Evolutionary conservation across 2,797 vertebrate genomes (phyloP), one percentile per base, ranked within the genome.

Genomic region (Limnodromus scolopaceus): DNA sequence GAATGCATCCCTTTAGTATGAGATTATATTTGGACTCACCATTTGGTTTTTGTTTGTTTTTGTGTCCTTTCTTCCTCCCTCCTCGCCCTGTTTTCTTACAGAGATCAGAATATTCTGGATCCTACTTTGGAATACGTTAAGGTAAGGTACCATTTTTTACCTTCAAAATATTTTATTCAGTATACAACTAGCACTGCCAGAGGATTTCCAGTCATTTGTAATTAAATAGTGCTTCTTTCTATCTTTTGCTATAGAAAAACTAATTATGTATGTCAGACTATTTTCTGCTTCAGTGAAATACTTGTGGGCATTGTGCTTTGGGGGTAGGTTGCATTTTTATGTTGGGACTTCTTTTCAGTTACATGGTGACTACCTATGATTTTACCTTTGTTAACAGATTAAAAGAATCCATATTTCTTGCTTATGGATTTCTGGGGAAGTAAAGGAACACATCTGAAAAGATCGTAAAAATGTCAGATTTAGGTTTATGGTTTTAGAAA

Each of bases 101-200:
- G 99, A 97, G 98, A 98, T 87, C 95, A 97, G 58, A 97, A 96
- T 95, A 87, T 97, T 88, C 95, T 97, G 96, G 98, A 99, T 84
- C 93, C 98, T 85, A 54, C 98, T 10, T 87, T 98, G 97, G 99
- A 99, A 76, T 99, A 99, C 66, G 99, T 99, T 85, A 99, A 99
- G 99, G 99, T 99, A 99, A 97, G 98, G 78, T 72, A 41, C 38
- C 19, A 27, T 63, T 96, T 92, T 63, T 82, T 87, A 92, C n/a
- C 32, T 20, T 77, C 14, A 45, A 74, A 78, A 82, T 87, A 74
- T 16, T 79, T 58, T 27, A n/a, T 68, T 80, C 4, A 1, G 2
- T 88, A 17, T 74, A 36, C 68, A 82, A 25, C 5, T 20, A 38
- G 24, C 17, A 48, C 25, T 65, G 51, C 16, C n/a, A 77, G 57